Evolutionary conservation across 2,888 invertebrate species (phyloP).

Genomic region (Hypolimnas misippus): DNA sequence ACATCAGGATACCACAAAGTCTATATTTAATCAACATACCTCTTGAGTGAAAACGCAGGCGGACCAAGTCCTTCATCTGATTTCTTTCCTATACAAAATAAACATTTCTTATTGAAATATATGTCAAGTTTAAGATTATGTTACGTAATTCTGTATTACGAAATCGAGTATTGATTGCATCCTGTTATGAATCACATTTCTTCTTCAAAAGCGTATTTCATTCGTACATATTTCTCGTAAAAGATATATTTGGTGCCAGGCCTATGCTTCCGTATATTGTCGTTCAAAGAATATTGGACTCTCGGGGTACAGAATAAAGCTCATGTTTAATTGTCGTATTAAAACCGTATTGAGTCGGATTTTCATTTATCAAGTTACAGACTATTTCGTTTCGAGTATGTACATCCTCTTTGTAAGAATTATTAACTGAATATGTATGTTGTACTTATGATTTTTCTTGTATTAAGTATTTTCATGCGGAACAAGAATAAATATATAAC

Average conservation of each 20-base stretch:
- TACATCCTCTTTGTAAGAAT: constrained; percentile 14
- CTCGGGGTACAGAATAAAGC: constrained; percentile 15
- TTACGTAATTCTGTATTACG: background rate
- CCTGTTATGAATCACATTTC: constrained; percentile 35
- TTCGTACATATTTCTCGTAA: constrained; percentile 34
- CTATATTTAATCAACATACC: too few species aligned
- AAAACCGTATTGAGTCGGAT: constrained; percentile 30
- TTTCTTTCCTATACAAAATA: background rate
- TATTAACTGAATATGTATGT: background rate
- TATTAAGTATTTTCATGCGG: too few species aligned
- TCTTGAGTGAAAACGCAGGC: too few species aligned
- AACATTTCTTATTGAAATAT: background rate
- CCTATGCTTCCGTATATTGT: constrained; percentile 41
- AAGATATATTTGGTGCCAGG: constrained; percentile 42
- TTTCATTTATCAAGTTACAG: constrained; percentile 37
- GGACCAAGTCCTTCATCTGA: too few species aligned
- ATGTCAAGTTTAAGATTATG: background rate
- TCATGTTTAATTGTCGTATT: constrained; percentile 17
- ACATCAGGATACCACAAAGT: too few species aligned
- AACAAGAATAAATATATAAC: too few species aligned
- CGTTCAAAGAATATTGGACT: constrained; percentile 25
- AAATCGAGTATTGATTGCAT: background rate
- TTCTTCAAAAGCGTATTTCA: constrained; percentile 33
- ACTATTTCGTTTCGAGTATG: constrained; percentile 28
- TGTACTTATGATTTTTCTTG: background rate